Base-by-base conservation (phyloP, 1,140 invertebrate genomes). In the Conopomorpha cramerella region DNA sequence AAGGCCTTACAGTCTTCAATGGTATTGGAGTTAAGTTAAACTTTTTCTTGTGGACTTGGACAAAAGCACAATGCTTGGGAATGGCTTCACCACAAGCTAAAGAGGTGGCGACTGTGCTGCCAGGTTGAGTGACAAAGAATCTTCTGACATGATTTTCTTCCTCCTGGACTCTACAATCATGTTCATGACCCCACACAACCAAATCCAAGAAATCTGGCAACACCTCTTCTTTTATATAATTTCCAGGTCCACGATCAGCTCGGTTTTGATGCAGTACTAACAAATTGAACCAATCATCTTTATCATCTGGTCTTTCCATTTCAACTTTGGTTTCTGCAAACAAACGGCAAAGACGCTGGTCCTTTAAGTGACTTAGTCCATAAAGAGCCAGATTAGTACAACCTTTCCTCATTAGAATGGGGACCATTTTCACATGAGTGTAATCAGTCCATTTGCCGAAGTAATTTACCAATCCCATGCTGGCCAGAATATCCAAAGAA, bases 101-200 rank as follows among this genome's bases (percentile, higher is more conserved):
- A 0, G 96, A 98, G 1, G 97, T 99, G 2, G 93, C 96, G 2
- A 99, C 90, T 8, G 95, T 90, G 59, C 95, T 98, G 61, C 93
- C 96, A 35, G 96, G 96, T 65, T 99, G 96, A n/a, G 84, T 83
- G 29, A 98, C 87, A 61, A 81, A 86, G 50, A 95, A 92, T 23
- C 81, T 66, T 44, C 84, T 80, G 27, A 55, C 51, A 68, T 73
- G 46, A 55, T 68, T 74, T 81, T 85, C 77, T 47, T 90, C 85
- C 16, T 92, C 89, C 11, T 82, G 79, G 41, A 96, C 87, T 43
- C 84, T 79, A 70, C 94, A 96, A 55, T 99, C 94, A 72, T 99
- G 97, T 60, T 99, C 98, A 70, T 99, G 98, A 2, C 98, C 98
- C 97, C 98, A 99, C 36, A 99, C 79, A 26, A 98, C 85, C 15